A percentile compares a stretch with the other conserved stretches of the same genome.
phyloP scores from a whole-genome alignment of 2,113 vertebrate species.

The Oreotrochilus melanogaster region DNA sequence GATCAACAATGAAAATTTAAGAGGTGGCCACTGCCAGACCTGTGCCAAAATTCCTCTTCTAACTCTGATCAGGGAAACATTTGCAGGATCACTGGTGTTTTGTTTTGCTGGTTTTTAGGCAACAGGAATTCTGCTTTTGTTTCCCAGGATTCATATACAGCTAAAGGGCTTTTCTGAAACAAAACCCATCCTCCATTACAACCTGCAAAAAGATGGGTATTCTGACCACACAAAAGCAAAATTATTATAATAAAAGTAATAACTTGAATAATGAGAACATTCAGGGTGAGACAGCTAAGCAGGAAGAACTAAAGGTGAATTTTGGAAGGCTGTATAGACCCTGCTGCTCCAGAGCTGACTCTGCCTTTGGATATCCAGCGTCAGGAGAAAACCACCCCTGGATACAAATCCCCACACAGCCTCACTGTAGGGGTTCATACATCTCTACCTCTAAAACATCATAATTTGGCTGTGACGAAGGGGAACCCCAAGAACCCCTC shows the following conservation, averaged over 20 bases:
- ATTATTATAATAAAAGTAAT: background rate
- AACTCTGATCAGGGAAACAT: background rate
- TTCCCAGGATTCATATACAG: background rate
- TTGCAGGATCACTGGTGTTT: background rate
- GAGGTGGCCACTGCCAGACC: background rate
- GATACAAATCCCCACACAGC: background rate
- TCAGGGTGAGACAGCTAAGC: background rate
- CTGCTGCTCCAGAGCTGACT: background rate
- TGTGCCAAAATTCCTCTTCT: background rate
- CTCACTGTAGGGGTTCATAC: background rate
- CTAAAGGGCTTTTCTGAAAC: conserved; percentile 2
- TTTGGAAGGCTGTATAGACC: background rate
- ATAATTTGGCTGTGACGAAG: background rate
- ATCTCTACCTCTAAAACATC: background rate
- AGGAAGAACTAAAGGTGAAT: background rate
- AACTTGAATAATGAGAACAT: background rate
- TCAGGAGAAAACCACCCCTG: background rate
- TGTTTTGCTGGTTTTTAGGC: background rate
- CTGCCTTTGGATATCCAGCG: accelerated
- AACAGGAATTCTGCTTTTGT: background rate
- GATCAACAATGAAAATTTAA: conserved; percentile 3
- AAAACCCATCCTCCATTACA: background rate
- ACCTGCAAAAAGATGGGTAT: background rate
- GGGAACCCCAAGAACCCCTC: background rate
- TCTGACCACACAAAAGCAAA: background rate